Conservation (phyloP, 2,888 invertebrate genomes). For the Rotaria socialis region DNA sequence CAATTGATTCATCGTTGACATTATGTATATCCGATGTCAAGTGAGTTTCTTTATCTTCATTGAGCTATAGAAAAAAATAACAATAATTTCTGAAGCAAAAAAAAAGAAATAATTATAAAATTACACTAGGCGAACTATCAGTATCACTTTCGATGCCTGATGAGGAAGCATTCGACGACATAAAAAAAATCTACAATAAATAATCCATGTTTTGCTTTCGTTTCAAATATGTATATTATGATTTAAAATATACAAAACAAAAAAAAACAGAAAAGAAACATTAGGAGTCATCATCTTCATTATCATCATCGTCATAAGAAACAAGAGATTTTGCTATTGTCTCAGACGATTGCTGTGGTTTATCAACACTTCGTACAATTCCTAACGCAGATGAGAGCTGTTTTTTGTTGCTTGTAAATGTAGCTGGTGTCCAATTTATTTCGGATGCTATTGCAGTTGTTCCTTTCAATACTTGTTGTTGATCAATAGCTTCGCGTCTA, state of each 20-base stretch:
- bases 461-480: conserved; percentile 32
- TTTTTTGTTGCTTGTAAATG: conserved; percentile 26
- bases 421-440: conserved; percentile 20
- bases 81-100: neutral
- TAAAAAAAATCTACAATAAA: neutral
- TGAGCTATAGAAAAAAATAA: neutral
- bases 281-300: conserved; percentile 4
- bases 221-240: neutral
- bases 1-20: neutral
- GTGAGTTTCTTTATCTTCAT: neutral
- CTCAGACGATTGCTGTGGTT: neutral
- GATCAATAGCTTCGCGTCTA: neutral
- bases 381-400: neutral
- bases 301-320: conserved; percentile 1
- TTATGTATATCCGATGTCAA: neutral
- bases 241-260: conserved; percentile 5
- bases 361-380: neutral
- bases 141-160: conserved; percentile 26
- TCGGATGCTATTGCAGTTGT: neutral
- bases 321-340: neutral
- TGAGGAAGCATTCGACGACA: neutral
- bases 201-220: neutral
- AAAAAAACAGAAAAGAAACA: neutral
- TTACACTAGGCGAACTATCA: neutral
- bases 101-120: neutral